Base-by-base conservation (phyloP, 2,888 invertebrate species). In the Mesodorylaimus sp. region DNA sequence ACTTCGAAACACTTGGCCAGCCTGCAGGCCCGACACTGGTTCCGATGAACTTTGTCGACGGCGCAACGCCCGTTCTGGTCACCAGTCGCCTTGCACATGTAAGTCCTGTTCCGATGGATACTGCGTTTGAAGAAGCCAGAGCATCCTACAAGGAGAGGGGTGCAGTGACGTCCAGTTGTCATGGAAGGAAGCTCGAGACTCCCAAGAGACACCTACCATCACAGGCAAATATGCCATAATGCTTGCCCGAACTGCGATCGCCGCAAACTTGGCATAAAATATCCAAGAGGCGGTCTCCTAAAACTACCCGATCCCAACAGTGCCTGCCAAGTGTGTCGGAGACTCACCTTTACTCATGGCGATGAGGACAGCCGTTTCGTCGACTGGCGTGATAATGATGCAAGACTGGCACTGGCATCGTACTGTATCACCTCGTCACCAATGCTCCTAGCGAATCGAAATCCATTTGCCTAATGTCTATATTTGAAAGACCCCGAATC, bases 151-250 rank as follows among this genome's bases (percentile, higher is more conserved):
- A 21, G 44, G 10, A 13, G 32, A 13, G 32, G 10, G 10, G 32
- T 13, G 32, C 32, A 32, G 32, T 39, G 10, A 23, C 26, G 19
- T 26, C 3, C 13, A 23, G 43, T 3, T 25, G 3, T 43, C 16
- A 13, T 13, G 41, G 41, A 29, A 16, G 13, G 45, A 21, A 46
- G n/a, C n/a, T n/a, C n/a, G n/a, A n/a, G n/a, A n/a, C n/a, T n/a
- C n/a, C n/a, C 36, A 16, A 23, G 24, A n/a, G n/a, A n/a, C n/a
- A n/a, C 27, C 24, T 19, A 50, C 93, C 93, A 66, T 95, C 93
- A 64, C 93, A 95, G 0, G 93, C 89, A 67, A 84, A 93, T 50
- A 95, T 91, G 2, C 93, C 93, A 66, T 95, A 95, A 66, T 95
- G 93, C 67, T 93, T 93, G 1, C 95, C 95, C 0, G 91, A 91